Evolutionary conservation across 64 coral and sea anemone genomes (phyloP).

Genomic region (Porites australiensis): DNA sequence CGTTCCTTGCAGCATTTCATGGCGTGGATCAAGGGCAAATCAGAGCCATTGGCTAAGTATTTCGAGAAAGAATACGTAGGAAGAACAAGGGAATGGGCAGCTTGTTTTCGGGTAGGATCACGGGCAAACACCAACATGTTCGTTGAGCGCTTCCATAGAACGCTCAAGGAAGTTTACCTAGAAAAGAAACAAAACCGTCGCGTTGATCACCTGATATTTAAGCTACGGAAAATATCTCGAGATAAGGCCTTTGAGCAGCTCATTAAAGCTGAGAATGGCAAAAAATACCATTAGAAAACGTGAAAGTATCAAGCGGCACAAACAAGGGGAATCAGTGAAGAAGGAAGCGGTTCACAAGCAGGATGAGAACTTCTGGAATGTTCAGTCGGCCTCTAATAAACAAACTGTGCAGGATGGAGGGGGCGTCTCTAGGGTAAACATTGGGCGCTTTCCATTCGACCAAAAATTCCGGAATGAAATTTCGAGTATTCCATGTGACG

Average conservation of each 20-base stretch:
- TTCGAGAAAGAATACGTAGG: conserved; percentile 39
- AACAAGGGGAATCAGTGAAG: no score
- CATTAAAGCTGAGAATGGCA: conserved; percentile 63
- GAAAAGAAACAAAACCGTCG: no score
- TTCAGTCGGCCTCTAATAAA: conserved; percentile 4
- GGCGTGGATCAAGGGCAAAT: conserved; percentile 20
- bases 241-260: conserved; percentile 46
- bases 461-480: no score
- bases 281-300: conserved; percentile 34
- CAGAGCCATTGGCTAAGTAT: background rate
- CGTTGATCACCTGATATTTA: conserved; percentile 44
- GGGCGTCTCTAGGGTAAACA: no score
- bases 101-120: conserved; percentile 27
- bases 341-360: conserved; percentile 18
- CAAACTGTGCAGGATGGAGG: conserved; percentile 7
- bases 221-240: conserved; percentile 33
- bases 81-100: background rate
- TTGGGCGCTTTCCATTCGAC: no score
- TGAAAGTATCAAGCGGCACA: no score
- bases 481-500: no score
- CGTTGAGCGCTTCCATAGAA: no score
- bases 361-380: conserved; percentile 36
- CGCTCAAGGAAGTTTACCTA: no score
- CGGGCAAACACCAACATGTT: no score
- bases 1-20: conserved; percentile 35